These are phyloP conservation scores for Sebastes goodei DNA, from an alignment of 2,797 vertebrate species.

Conservation along the genomic window DNA sequence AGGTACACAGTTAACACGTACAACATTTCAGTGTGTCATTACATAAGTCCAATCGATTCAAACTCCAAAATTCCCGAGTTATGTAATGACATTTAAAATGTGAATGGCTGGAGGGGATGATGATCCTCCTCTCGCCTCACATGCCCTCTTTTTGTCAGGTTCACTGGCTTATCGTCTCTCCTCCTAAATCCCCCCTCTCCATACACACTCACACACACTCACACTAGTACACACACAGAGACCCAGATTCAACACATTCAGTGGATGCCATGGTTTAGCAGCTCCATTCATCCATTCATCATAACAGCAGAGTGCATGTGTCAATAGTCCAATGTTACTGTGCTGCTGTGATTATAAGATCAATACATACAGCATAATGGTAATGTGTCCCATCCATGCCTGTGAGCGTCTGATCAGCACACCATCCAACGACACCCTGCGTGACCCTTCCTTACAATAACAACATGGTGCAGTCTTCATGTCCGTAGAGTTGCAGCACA, in stretches of 20 bases:
- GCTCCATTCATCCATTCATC: not conserved
- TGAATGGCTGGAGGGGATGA: slow-evolving; percentile 6
- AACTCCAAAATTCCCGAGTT: not conserved
- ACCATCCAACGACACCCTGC: too few relatives aligned
- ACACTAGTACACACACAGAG: not conserved
- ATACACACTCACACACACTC: not conserved
- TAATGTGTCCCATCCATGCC: not conserved
- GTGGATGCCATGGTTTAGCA: not conserved
- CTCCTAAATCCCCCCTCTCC: not conserved
- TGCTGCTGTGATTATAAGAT: slow-evolving; percentile 32
- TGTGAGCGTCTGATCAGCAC: not conserved
- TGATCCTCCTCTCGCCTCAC: slow-evolving; percentile 8
- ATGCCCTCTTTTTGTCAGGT: slow-evolving; percentile 19
- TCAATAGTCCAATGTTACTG: slow-evolving; percentile 26
- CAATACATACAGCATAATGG: slow-evolving; percentile 29
- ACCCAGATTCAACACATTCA: slow-evolving; percentile 8
- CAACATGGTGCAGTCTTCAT: not conserved
- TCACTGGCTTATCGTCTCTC: not conserved
- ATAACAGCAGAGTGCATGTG: slow-evolving; percentile 16
- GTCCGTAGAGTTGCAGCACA: not conserved
- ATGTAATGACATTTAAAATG: slow-evolving; percentile 40
- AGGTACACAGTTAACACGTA: not conserved
- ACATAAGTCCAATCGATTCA: slow-evolving; percentile 25
- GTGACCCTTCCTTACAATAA: not conserved
- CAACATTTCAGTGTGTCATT: not conserved